These are phyloP conservation scores for Drosophila novamexicana DNA, from an alignment of 1,140 invertebrate genomes.

Conservation along the genomic window DNA sequence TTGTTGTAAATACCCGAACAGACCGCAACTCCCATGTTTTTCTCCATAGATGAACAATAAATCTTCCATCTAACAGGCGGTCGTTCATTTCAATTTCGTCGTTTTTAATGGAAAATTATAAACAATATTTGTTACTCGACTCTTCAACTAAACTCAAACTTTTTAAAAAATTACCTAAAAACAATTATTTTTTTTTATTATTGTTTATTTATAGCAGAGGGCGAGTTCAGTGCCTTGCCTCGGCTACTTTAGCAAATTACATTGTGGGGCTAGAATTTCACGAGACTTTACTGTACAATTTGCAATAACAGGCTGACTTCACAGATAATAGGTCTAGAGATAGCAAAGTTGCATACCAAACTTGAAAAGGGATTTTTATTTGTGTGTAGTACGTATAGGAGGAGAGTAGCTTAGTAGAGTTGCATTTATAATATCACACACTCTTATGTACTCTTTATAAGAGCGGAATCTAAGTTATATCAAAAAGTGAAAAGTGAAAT, in stretches of 20 bases:
- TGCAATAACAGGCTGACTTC: not conserved
- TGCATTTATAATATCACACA: not conserved
- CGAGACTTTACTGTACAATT: not conserved
- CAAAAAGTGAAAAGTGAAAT: not conserved
- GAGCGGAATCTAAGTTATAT: not conserved
- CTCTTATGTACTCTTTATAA: not conserved
- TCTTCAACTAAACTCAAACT: constrained; percentile 37
- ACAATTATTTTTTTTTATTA: constrained; percentile 2
- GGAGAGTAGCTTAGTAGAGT: not conserved
- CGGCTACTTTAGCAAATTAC: not conserved
- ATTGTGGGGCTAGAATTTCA: constrained; percentile 4
- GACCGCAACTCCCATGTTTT: not conserved
- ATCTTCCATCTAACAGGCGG: constrained; percentile 11
- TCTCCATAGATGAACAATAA: constrained; percentile 4
- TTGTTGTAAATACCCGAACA: constrained; percentile 46
- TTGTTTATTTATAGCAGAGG: not conserved
- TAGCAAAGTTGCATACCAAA: not conserved
- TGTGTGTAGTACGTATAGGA: not conserved
- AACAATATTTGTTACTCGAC: constrained; percentile 13
- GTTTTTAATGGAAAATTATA: constrained; percentile 37
- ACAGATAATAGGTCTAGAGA: not conserved
- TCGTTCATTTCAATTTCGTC: constrained; percentile 24
- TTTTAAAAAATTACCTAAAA: constrained; percentile 18
- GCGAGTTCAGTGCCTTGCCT: constrained; percentile 30
- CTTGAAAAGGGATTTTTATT: not conserved